These are phyloP conservation scores for Rhopilema esculentum DNA, from an alignment of 30 jellyfish, hydroid and myxozoan genomes.

Conservation along the genomic window DNA sequence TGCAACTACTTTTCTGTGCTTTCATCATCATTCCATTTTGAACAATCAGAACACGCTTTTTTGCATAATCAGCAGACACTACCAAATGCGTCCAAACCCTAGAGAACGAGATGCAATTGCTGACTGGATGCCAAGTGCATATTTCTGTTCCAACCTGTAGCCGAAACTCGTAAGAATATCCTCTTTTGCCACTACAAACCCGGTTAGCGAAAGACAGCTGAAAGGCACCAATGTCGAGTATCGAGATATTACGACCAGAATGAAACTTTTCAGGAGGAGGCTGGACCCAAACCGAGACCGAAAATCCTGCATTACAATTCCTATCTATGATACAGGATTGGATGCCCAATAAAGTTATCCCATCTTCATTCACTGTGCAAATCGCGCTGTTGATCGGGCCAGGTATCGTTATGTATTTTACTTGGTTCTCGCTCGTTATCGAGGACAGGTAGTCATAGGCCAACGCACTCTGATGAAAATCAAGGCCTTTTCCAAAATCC, in stretches of 20 bases:
- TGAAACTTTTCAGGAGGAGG: conserved; percentile 16
- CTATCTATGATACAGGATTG: background rate
- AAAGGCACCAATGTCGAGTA: conserved; percentile 6
- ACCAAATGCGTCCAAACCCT: conserved; percentile 29
- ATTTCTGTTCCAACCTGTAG: background rate
- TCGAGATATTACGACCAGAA: background rate
- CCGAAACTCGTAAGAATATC: background rate
- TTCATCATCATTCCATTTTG: conserved; percentile 7
- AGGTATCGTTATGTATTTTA: conserved; percentile 2
- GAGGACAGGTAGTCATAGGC: background rate
- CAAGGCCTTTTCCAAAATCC: background rate
- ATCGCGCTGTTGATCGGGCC: conserved; percentile 34
- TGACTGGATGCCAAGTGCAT: conserved; percentile 2
- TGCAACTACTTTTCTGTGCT: background rate
- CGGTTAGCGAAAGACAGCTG: background rate
- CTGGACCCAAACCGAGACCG: conserved; percentile 25
- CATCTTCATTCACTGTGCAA: background rate
- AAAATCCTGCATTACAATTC: conserved; percentile 13
- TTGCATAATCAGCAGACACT: conserved; percentile 5
- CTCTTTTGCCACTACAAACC: background rate
- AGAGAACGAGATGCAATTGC: conserved; percentile 11
- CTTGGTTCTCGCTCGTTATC: background rate
- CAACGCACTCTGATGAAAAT: background rate
- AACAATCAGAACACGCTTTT: background rate
- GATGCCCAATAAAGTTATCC: background rate